These are phyloP conservation scores for Paracentrotus lividus DNA, from an alignment of 53 echinoderm and acorn worm genomes.

Conservation along the genomic window DNA sequence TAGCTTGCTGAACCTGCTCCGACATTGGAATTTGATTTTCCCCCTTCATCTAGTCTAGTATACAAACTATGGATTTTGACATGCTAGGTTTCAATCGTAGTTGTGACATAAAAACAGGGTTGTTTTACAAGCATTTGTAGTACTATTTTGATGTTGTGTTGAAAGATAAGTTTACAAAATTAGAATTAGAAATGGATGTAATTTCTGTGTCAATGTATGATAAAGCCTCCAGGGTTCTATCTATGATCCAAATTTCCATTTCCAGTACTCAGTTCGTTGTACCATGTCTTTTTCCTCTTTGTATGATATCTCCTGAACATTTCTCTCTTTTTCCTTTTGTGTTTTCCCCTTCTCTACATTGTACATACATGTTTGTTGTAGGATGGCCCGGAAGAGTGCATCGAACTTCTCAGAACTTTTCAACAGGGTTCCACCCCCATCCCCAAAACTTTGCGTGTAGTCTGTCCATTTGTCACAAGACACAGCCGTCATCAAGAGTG, in stretches of 20 bases:
- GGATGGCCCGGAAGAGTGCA: not conserved
- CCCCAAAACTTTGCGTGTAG: conserved; percentile 56
- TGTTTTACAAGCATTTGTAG: not conserved
- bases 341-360: not conserved
- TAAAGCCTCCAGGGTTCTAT: not conserved
- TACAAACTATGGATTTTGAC: conserved; percentile 12
- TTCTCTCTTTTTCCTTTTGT: not conserved
- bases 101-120: not conserved
- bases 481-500: conserved; percentile 35
- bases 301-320: too few species aligned
- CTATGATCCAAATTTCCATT: not conserved
- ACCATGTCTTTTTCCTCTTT: not conserved
- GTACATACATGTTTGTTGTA: not conserved
- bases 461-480: conserved; percentile 57
- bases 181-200: not conserved
- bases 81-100: not conserved
- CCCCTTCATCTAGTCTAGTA: not conserved
- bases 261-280: not conserved
- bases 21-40: conserved; percentile 34
- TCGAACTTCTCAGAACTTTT: not conserved
- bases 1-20: conserved; percentile 7
- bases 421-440: not conserved
- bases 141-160: not conserved
- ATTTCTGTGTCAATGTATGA: not conserved
- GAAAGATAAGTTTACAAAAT: not conserved